Percentiles rank a stretch among this genome's conserved stretches.
phyloP scores from a whole-genome alignment of 2,113 vertebrate genomes.

The Paratilapia polleni region DNA sequence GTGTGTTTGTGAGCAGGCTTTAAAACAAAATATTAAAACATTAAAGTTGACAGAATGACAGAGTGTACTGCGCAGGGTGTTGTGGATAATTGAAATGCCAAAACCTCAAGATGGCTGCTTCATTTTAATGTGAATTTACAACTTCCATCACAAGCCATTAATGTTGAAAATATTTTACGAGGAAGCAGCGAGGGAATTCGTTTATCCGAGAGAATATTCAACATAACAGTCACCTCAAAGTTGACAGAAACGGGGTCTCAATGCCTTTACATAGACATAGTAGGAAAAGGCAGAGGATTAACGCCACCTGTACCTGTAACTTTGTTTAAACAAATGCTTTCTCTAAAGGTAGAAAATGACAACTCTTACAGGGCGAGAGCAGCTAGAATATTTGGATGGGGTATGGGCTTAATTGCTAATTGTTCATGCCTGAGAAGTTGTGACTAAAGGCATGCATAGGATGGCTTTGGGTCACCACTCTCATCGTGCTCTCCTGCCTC shows the following conservation, averaged over 20 bases:
- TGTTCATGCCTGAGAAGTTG: background rate
- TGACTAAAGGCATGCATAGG: too few species aligned
- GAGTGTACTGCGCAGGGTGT: constrained; percentile 33
- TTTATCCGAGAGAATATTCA: constrained; percentile 36
- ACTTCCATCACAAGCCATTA: constrained; percentile 60
- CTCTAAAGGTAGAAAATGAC: background rate
- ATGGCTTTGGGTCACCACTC: too few species aligned
- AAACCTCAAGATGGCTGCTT: constrained; percentile 62
- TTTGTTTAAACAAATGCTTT: background rate
- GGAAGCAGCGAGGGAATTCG: constrained; percentile 16
- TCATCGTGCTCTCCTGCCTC: too few species aligned
- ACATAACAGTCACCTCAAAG: constrained; percentile 3
- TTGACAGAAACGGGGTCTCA: background rate
- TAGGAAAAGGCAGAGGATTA: background rate
- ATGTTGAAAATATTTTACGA: constrained; percentile 53
- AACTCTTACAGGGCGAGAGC: background rate
- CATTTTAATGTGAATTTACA: constrained; percentile 56
- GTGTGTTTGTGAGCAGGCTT: constrained; percentile 41
- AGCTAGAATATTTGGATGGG: background rate
- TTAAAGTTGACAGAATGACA: constrained; percentile 64
- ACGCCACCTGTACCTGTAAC: background rate
- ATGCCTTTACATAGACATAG: constrained; percentile 1
- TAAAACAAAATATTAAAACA: constrained; percentile 70
- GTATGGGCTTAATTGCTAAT: background rate
- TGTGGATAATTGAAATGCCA: constrained; percentile 73